These are phyloP conservation scores for Syritta pipiens DNA, from an alignment of 2,888 invertebrate genomes.

Conservation along the genomic window DNA sequence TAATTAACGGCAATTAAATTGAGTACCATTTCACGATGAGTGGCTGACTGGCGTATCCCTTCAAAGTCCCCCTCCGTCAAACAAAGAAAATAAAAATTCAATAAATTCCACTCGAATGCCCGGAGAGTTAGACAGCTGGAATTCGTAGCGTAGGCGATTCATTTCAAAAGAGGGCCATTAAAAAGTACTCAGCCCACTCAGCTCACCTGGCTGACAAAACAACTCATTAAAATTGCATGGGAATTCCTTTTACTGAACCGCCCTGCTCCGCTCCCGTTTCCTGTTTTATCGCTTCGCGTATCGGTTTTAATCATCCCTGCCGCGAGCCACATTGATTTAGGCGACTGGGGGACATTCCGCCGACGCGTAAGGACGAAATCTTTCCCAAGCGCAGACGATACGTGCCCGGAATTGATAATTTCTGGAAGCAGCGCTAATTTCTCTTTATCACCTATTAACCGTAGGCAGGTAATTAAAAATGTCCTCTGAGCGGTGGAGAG, in stretches of 20 bases:
- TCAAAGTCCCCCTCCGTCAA: constrained; percentile 12
- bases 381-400: constrained; percentile 22
- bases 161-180: constrained; percentile 61
- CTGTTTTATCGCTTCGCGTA: constrained; percentile 13
- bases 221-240: constrained; percentile 44
- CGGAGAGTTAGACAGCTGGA: constrained; percentile 1
- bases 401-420: constrained; percentile 52
- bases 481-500: neutral
- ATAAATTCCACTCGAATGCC: constrained; percentile 50
- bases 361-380: constrained; percentile 34
- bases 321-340: constrained; percentile 29
- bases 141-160: constrained; percentile 41
- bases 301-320: constrained; percentile 44
- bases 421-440: constrained; percentile 23
- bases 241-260: neutral
- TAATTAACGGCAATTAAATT: constrained; percentile 66
- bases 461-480: constrained; percentile 47
- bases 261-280: neutral
- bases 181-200: constrained; percentile 46
- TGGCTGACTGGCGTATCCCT: no score
- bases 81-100: constrained; percentile 59
- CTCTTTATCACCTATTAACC: constrained; percentile 41
- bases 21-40: constrained; percentile 49
- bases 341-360: neutral
- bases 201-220: constrained; percentile 33